Conservation (phyloP, 2,797 vertebrate genomes). For the Pipistrellus pipistrellus region DNA sequence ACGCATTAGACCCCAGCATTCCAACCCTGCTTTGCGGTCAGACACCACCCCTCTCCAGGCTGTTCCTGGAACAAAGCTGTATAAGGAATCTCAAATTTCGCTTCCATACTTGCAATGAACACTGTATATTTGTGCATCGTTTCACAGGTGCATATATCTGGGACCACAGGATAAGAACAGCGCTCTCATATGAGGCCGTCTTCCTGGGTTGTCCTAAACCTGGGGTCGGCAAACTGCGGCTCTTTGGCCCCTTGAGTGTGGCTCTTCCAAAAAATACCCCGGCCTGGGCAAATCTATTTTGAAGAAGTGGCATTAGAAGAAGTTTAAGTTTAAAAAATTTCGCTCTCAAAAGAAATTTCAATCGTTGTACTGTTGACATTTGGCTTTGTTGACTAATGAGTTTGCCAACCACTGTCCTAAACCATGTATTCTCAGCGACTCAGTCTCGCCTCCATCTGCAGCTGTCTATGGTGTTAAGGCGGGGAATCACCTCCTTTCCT, state of each 20-base stretch:
- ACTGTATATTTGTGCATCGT: neutral
- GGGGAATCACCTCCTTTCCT: neutral
- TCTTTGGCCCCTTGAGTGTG: too few relatives aligned
- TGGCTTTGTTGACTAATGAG: too few relatives aligned
- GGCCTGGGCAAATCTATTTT: too few relatives aligned
- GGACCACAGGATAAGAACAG: neutral
- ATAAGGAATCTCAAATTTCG: neutral
- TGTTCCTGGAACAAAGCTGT: neutral
- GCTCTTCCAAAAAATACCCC: too few relatives aligned
- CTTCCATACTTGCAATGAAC: neutral
- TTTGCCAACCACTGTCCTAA: neutral
- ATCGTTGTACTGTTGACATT: too few relatives aligned
- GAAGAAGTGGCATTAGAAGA: too few relatives aligned
- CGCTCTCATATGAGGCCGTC: neutral
- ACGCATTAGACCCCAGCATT: accelerated
- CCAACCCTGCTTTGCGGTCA: neutral
- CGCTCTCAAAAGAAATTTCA: too few relatives aligned
- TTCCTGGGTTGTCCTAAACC: neutral
- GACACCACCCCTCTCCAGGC: neutral
- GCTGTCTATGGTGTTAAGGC: neutral
- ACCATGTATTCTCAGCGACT: neutral
- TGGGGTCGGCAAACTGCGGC: too few relatives aligned
- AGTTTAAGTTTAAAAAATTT: too few relatives aligned
- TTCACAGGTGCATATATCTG: accelerated
- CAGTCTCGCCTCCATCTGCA: accelerated